Base-by-base conservation (phyloP, 2,888 invertebrate genomes). In the Cantharis lateralis region DNA sequence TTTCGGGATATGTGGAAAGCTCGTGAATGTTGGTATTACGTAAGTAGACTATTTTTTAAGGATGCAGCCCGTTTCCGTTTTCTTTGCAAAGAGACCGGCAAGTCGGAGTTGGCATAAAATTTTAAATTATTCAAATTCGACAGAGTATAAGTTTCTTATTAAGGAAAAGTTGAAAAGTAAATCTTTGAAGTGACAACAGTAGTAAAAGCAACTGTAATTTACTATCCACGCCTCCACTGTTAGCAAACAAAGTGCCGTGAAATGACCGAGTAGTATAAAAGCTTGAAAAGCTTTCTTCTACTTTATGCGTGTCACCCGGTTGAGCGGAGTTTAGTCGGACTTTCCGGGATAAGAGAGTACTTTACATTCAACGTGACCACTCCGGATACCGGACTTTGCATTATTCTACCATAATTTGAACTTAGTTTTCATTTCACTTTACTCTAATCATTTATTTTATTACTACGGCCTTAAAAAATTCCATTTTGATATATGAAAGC, bases 331-430 rank as follows among this genome's bases (percentile, higher is more conserved):
- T 79, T 79, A 79, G 75, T 64, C 75, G 70, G 77, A 76, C 79
- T 78, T 79, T 76, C 76, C 76, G 72, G 78, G 81, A 81, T 81
- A 81, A 80, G 79, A 78, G 78, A 79, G 79, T 78, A 79, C 80
- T 81, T 81, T 80, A 80, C 79, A 81, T 81, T 81, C 81, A 80
- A 76, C 78, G 77, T 78, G 80, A 78, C 77, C 81, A 77, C 77
- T 80, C 74, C 75, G 71, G 72, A 63, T 68, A 18, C 75, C 69
- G 73, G 70, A 70, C 75, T 77, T 72, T 32, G 69, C 75, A 62
- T 72, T 70, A 74, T 28, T 74, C 64, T 62, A 70, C 66, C 77
- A 63, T 62, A 68, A 68, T 77, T 63, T 32, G 69, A 18, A 15
- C 26, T 64, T 62, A 70, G 69, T 74, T 74, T 68, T 73, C 16